Conservation (phyloP, 2,888 invertebrate species). For the Nomada flava region DNA sequence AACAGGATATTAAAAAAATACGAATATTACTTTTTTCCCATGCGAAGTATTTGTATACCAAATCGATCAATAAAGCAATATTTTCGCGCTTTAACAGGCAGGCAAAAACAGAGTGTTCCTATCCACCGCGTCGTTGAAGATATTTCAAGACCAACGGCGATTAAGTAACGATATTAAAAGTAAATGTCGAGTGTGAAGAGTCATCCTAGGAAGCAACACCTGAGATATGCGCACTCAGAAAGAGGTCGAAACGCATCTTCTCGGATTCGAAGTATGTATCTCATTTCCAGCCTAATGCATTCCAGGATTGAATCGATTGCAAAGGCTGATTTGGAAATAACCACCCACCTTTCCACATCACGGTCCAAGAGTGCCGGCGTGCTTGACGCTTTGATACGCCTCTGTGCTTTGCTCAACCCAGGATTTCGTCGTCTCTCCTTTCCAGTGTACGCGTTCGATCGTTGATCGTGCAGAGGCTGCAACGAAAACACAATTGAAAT, state of each 20-base stretch:
- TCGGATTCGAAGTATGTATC: too few species aligned
- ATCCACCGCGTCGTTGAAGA: too few species aligned
- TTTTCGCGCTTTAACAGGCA: background rate
- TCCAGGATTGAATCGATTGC: slow-evolving; percentile 9
- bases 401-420: slow-evolving; percentile 77
- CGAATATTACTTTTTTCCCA: too few species aligned
- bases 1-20: too few species aligned
- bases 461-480: slow-evolving; percentile 75
- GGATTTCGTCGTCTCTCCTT: slow-evolving; percentile 77
- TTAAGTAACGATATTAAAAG: background rate
- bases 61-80: too few species aligned
- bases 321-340: slow-evolving; percentile 26
- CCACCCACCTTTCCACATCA: slow-evolving; percentile 77
- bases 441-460: slow-evolving; percentile 63
- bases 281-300: background rate
- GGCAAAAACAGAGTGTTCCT: background rate
- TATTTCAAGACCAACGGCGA: background rate
- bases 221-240: background rate
- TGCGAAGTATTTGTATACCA: too few species aligned
- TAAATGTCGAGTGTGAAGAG: background rate
- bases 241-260: background rate
- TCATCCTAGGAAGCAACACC: background rate
- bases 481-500: slow-evolving; percentile 59
- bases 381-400: slow-evolving; percentile 80
- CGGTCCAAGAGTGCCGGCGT: slow-evolving; percentile 80